Base-by-base conservation (phyloP, 1,140 invertebrate species). In the Stegodyphus dumicola region DNA sequence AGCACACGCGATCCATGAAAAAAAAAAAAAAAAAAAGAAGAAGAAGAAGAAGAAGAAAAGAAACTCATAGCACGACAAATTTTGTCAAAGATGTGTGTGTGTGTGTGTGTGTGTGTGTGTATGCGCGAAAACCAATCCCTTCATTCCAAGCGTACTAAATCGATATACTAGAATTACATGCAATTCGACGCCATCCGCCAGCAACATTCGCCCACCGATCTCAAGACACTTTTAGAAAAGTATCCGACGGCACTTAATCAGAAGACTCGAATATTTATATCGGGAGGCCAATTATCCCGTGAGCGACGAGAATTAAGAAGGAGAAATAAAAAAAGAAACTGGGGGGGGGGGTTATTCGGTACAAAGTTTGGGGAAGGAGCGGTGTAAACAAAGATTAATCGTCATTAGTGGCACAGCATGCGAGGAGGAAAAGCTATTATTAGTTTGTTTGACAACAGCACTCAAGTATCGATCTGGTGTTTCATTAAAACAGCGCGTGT, bases 371-470 rank as follows among this genome's bases (percentile, higher is more conserved):
- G 33, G 33, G 17, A 60, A 15, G 54, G 69, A 73, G 18, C 53
- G 67, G 67, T 73, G 78, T 73, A 81, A 81, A 81, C 78, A 81
- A 81, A 81, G 67, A 81, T 81, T 73, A 81, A 81, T 81, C 70
- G 78, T 81, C 78, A 81, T 73, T 64, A 81, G 78, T 64, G 77
- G 65, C 13, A 49, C 65, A 54, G 49, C 18, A 49, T 48, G 65
- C 13, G n/a, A 77, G 15, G 51, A 49, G 53, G 78, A 81, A 18
- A 51, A 52, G 78, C 54, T 81, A 69, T 81, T 81, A 81, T 81
- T 81, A 81, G 78, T 73, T 73, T 81, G 78, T 81, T 81, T 81
- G 78, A 81, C 78, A 81, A 81, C 54, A 60, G 54, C 67, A 78
- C 77, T 69, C 60, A 54, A 54, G 64, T 69, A 67, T 67, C 33